Evolutionary conservation across 2,888 invertebrate species (phyloP).

Genomic region (Ernsta delagoae): DNA sequence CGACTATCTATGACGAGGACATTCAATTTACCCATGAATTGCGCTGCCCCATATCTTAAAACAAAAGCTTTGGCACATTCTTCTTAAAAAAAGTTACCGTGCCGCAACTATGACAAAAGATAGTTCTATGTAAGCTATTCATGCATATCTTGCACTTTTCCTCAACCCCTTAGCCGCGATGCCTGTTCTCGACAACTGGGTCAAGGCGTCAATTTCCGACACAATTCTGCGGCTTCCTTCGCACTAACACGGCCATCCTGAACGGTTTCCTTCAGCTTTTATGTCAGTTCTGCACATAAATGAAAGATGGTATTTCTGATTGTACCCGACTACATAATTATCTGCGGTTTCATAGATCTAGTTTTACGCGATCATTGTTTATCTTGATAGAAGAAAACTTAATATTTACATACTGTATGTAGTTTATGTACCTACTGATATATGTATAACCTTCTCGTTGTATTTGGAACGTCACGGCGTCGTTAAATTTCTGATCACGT

Average conservation of each 20-base stretch:
- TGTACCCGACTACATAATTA: too few relatives aligned
- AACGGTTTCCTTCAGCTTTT: conserved; percentile 19
- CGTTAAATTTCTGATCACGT: too few relatives aligned
- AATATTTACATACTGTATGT: too few relatives aligned
- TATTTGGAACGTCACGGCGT: too few relatives aligned
- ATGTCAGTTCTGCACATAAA: conserved; percentile 1
- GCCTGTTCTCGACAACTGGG: conserved; percentile 18
- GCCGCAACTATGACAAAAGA: conserved; percentile 3
- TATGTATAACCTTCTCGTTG: too few relatives aligned
- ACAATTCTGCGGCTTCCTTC: conserved; percentile 27
- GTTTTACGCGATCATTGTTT: too few relatives aligned
- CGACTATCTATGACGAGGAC: too few relatives aligned
- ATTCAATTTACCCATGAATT: not conserved
- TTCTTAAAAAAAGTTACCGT: not conserved
- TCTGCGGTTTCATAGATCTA: too few relatives aligned
- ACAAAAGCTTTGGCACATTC: not conserved
- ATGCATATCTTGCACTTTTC: conserved; percentile 8
- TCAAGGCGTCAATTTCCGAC: conserved; percentile 33
- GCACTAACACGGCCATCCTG: conserved; percentile 26
- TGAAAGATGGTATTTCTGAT: too few relatives aligned
- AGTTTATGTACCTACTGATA: too few relatives aligned
- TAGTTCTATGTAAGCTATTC: not conserved
- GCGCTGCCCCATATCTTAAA: not conserved
- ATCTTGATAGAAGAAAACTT: too few relatives aligned
- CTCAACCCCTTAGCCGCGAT: conserved; percentile 3